phyloP scores from a whole-genome alignment of 2,113 vertebrate genomes.

The Lontra canadensis region DNA sequence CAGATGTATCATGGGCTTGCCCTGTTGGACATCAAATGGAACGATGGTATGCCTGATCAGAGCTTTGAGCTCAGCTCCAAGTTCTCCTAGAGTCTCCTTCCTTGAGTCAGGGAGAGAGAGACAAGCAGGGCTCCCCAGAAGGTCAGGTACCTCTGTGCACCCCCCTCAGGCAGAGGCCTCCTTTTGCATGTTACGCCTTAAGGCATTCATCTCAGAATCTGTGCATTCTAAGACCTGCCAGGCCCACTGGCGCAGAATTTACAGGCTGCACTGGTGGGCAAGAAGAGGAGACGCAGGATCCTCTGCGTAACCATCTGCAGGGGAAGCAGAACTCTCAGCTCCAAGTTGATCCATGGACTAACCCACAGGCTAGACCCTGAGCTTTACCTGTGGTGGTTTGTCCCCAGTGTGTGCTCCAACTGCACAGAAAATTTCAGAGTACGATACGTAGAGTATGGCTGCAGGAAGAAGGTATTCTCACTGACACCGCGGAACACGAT shows the following conservation, averaged over 20 bases:
- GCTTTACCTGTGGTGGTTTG: conserved; percentile 2
- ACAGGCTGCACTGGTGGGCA: neutral
- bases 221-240: neutral
- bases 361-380: rapidly evolving
- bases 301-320: neutral
- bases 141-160: neutral
- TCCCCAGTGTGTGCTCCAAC: conserved; percentile 72
- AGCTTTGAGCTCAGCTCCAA: neutral
- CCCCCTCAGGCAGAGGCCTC: neutral
- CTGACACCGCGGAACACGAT: conserved; percentile 78
- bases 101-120: neutral
- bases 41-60: neutral
- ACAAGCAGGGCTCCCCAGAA: neutral
- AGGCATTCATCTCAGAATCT: conserved; percentile 68
- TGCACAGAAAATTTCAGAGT: conserved; percentile 78
- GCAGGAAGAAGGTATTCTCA: conserved; percentile 78
- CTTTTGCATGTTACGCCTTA: conserved; percentile 63
- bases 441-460: conserved; percentile 82
- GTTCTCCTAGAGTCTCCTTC: neutral
- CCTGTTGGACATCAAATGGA: rapidly evolving
- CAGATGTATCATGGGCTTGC: neutral
- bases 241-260: neutral
- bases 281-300: neutral
- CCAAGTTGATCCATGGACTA: rapidly evolving
- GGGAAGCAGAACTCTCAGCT: neutral